Evolutionary conservation across 2,797 vertebrate genomes (phyloP).

Genomic region (Hyperoplus lanceolatus): DNA sequence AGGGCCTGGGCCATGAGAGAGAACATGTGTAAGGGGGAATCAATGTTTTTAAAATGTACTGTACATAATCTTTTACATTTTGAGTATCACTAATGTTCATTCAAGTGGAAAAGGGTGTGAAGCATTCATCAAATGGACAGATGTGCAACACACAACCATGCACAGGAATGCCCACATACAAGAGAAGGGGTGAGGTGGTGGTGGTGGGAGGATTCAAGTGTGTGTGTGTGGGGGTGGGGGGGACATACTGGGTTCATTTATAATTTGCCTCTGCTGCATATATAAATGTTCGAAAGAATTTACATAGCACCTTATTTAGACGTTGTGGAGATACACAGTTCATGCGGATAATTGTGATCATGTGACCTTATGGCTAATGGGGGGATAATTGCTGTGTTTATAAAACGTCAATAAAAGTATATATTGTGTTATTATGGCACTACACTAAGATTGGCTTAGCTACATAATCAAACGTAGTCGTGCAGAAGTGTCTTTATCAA

Average conservation of each 20-base stretch:
- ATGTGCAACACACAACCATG: conserved; percentile 58
- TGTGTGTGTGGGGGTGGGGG: neutral
- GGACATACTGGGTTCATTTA: conserved; percentile 11
- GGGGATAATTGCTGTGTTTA: conserved; percentile 24
- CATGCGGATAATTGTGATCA: conserved; percentile 36
- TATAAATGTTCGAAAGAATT: conserved; percentile 13
- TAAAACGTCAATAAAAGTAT: conserved; percentile 2
- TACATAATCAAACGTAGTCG: neutral
- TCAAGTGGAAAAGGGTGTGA: conserved; percentile 20
- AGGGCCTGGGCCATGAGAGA: conserved; percentile 86
- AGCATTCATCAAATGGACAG: conserved; percentile 67
- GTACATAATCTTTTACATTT: conserved; percentile 1
- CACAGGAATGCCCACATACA: conserved; percentile 52
- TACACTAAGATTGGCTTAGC: neutral
- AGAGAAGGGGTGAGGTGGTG: conserved; percentile 23
- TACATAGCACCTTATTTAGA: conserved; percentile 8
- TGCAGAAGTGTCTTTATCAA: neutral
- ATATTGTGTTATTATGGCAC: neutral
- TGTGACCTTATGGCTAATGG: conserved; percentile 11
- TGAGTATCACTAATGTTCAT: conserved; percentile 1
- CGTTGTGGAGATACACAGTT: conserved; percentile 14
- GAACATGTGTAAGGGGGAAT: conserved; percentile 9
- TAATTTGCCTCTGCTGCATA: neutral
- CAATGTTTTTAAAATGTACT: too few species aligned
- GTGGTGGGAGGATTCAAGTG: conserved; percentile 16